Conservation (phyloP, 2,888 invertebrate genomes). For the Nebria brevicollis region DNA sequence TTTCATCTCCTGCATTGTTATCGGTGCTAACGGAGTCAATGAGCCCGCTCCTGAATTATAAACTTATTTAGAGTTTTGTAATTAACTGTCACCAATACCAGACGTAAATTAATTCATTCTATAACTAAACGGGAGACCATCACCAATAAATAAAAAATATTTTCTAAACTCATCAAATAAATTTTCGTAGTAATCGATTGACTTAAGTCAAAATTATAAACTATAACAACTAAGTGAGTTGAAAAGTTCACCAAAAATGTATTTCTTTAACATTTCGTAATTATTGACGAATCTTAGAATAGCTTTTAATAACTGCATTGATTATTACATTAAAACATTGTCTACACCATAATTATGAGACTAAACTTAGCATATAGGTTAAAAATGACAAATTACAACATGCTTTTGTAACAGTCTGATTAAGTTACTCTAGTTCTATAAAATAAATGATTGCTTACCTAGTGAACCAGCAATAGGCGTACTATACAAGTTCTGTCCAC, state of each 20-base stretch:
- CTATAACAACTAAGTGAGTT: no score
- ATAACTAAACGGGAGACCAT: constrained; percentile 23
- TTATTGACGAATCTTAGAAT: not conserved
- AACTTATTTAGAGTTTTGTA: constrained; percentile 12
- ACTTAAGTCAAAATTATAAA: no score
- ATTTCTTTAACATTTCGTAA: no score
- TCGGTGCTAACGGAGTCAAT: constrained; percentile 77
- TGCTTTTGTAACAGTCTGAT: constrained; percentile 48
- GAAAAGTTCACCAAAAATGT: no score
- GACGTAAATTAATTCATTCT: not conserved
- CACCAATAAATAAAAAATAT: constrained; percentile 19
- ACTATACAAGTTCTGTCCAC: constrained; percentile 74
- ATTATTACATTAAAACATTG: not conserved
- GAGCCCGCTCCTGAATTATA: constrained; percentile 68
- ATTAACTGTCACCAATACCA: constrained; percentile 22
- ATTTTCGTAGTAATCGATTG: no score
- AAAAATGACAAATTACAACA: not conserved
- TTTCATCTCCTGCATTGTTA: constrained; percentile 82
- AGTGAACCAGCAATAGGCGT: constrained; percentile 78
- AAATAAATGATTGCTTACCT: constrained; percentile 63
- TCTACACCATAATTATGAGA: not conserved
- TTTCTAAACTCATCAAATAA: not conserved
- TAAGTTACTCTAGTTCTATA: constrained; percentile 11
- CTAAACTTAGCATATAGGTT: not conserved
- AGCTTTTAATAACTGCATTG: not conserved